Percentiles rank a stretch among this genome's conserved stretches.
Evolutionary conservation across 2,113 vertebrate species (phyloP).

Genomic region (Danio rerio): DNA sequence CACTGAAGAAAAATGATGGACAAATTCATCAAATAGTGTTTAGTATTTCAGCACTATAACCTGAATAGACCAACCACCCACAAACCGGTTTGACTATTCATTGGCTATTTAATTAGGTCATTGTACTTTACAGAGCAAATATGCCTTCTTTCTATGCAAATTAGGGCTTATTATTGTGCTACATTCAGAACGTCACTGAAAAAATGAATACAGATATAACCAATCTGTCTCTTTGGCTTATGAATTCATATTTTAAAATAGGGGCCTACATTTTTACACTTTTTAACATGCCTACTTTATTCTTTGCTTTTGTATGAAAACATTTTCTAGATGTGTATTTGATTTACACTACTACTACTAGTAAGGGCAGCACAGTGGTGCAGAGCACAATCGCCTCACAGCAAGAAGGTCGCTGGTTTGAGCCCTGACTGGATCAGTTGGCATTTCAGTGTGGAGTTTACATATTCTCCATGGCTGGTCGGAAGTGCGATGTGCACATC

Average conservation of each 20-base stretch:
- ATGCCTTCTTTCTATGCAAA: not conserved
- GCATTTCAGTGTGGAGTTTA: too few species aligned
- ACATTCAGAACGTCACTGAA: not conserved
- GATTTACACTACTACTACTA: too few species aligned
- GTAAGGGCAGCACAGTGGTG: too few species aligned
- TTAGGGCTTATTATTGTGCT: not conserved
- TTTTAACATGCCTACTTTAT: not conserved
- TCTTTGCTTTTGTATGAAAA: too few species aligned
- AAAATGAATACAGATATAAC: not conserved
- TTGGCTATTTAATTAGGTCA: not conserved
- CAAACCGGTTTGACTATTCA: not conserved
- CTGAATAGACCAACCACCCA: not conserved
- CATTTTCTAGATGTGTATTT: too few species aligned
- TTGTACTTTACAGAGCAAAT: constrained; percentile 10
- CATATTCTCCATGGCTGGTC: too few species aligned
- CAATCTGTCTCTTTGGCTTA: not conserved
- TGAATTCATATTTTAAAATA: not conserved
- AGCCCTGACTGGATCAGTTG: too few species aligned
- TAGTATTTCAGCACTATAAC: not conserved
- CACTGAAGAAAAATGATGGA: not conserved
- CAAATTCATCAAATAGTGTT: not conserved
- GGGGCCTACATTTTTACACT: not conserved
- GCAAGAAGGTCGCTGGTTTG: too few species aligned
- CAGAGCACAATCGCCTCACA: too few species aligned
- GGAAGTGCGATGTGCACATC: too few species aligned